These are phyloP conservation scores for Charina bottae DNA, from an alignment of 2,113 vertebrate genomes.

Conservation along the genomic window DNA sequence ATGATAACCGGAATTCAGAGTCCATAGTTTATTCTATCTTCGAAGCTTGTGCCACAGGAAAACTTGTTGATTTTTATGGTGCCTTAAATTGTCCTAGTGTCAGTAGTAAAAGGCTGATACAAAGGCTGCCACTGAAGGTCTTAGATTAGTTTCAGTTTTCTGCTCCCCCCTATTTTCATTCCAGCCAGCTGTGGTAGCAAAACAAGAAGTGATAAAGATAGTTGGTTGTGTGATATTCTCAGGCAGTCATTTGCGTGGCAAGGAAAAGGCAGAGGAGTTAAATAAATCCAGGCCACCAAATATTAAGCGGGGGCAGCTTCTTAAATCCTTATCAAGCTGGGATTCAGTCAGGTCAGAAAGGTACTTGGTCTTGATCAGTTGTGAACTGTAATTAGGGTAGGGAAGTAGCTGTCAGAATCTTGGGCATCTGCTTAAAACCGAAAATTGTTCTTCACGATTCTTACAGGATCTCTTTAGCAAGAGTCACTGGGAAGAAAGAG, in stretches of 20 bases:
- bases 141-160: background rate
- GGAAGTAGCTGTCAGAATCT: background rate
- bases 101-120: background rate
- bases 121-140: background rate
- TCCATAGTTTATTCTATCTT: background rate
- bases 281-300: too few relatives aligned
- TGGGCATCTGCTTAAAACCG: background rate
- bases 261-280: background rate
- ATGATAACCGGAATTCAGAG: background rate
- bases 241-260: background rate
- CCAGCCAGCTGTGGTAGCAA: background rate
- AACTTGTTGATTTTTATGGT: background rate
- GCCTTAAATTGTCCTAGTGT: background rate
- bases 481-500: background rate
- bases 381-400: background rate
- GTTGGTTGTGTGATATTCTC: background rate
- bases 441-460: background rate
- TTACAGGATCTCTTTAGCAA: background rate
- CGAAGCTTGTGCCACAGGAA: background rate
- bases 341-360: background rate
- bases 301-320: background rate
- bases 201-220: background rate
- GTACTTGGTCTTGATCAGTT: background rate
- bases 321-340: background rate
- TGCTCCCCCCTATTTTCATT: background rate